Base-by-base conservation (phyloP, 1,140 invertebrate species). In the Euborellia annulipes region DNA sequence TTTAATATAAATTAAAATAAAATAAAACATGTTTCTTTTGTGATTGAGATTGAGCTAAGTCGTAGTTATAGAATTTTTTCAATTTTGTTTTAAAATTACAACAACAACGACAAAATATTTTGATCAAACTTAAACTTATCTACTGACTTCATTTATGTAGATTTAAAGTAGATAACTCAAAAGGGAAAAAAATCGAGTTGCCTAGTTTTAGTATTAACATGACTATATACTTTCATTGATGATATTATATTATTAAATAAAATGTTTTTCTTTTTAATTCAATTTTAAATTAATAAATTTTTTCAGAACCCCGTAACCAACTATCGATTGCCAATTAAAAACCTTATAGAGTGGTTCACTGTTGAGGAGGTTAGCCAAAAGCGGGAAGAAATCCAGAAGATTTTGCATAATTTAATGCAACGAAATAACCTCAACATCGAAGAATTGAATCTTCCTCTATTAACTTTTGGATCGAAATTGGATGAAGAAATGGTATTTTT, bases 341-440 rank as follows among this genome's bases (percentile, higher is more conserved):
- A 76, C 37, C 60, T 87, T 22, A 72, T 72, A 47, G 73, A 73
- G 55, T 87, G 83, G 84, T 87, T 87, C 53, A 37, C 52, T 8
- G 76, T 81, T 56, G 76, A 84, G 20, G 65, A 77, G 1, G 82
- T 85, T 0, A 83, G 78, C 2, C 67, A 75, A 39, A 86, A 87
- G 66, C 63, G 84, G 30, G 82, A 85, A 63, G 80, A 85, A 47
- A 75, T 87, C 43, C 76, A 79, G n/a, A 70, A 73, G 46, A 59
- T 86, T 30, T 62, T 87, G n/a, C 75, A 78, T 55, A 59, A 65
- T 36, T 59, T 85, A 11, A 82, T 85, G 74, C 67, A 73, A 39
- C 70, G 56, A 21, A 65, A 59, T 19, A 68, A 65, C 49, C 58
- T 63, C 1, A 56, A 65, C 37, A 58, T 59, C 30, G 52, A 47